Conservation (phyloP, 1,140 invertebrate genomes). For the Drosophila novamexicana region DNA sequence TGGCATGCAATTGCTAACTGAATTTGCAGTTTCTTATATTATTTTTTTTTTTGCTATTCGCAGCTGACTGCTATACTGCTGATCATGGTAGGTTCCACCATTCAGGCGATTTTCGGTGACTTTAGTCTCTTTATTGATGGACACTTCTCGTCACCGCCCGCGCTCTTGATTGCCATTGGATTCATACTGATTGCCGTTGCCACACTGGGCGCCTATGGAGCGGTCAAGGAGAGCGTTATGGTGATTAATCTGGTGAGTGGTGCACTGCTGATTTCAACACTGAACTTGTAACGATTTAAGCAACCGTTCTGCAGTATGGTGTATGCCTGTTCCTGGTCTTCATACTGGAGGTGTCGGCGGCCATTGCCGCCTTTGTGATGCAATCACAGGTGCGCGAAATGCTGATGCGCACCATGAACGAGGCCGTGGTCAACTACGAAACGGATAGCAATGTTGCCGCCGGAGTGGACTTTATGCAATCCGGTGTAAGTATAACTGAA, state of each 20-base stretch:
- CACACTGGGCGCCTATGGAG: slow-evolving; percentile 92
- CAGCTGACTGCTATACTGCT: slow-evolving; percentile 90
- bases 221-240: slow-evolving; percentile 92
- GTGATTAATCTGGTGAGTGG: slow-evolving; percentile 90
- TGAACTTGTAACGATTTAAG: neutral
- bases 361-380: slow-evolving; percentile 91
- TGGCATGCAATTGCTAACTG: slow-evolving; percentile 25
- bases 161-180: slow-evolving; percentile 91
- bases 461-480: slow-evolving; percentile 89
- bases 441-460: slow-evolving; percentile 84
- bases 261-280: no score
- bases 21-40: neutral
- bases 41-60: slow-evolving; percentile 16
- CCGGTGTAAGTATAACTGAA: slow-evolving; percentile 85
- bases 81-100: slow-evolving; percentile 91
- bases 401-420: slow-evolving; percentile 86
- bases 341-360: slow-evolving; percentile 92
- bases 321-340: slow-evolving; percentile 91
- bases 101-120: slow-evolving; percentile 90
- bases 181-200: slow-evolving; percentile 91
- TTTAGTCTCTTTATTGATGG: slow-evolving; percentile 89
- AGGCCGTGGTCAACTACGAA: slow-evolving; percentile 86
- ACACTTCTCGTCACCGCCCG: slow-evolving; percentile 89
- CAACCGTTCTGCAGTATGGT: slow-evolving; percentile 88
- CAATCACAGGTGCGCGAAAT: slow-evolving; percentile 87